Base-by-base conservation (phyloP, 2,888 invertebrate species). In the Chesias legatella region DNA sequence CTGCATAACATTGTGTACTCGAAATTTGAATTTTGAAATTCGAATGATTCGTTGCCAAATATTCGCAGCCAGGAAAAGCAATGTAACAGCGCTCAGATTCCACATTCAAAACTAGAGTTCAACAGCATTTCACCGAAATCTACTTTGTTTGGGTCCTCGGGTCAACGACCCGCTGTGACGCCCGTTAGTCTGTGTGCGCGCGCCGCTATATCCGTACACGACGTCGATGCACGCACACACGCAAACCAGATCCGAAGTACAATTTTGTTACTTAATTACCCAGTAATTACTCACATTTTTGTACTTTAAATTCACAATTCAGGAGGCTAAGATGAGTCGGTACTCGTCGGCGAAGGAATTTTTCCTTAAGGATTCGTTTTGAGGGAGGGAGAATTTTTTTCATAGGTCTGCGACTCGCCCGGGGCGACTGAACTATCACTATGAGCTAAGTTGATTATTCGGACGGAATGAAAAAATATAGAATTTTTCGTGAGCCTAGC, bases 91-190 rank as follows among this genome's bases (percentile, higher is more conserved):
- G 63, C 61, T 62, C 67, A 64, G 77, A 74, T 74, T 74, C 78
- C 68, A 73, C 77, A 74, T 79, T 79, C 75, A 71, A 72, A 79
- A 76, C 80, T 82, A 79, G 82, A 79, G 88, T 86, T 86, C 86
- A 86, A 84, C 76, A 84, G 75, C 86, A 79, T 83, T 85, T 83
- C 84, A 86, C 85, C 86, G 82, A 86, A 88, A 82, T 85, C 82
- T 79, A 85, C 85, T 82, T 84, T 86, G 86, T 88, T 86, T 86
- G 85, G 86, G 86, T 83, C 81, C 78, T 60, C 70, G 80, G 88
- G 82, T 84, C 85, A 72, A 73, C 60, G 88, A 79, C 71, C 83
- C 66, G 60, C 58, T 66, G 72, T 80, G 82, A 80, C 82, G 84
- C 77, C 75, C 54, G 52, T 60, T 58, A 54, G 73, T 49, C 56